A percentile compares a stretch with the other conserved stretches of the same genome.
phyloP scores from a whole-genome alignment of 2,113 vertebrate species.

The Hylia prasina region DNA sequence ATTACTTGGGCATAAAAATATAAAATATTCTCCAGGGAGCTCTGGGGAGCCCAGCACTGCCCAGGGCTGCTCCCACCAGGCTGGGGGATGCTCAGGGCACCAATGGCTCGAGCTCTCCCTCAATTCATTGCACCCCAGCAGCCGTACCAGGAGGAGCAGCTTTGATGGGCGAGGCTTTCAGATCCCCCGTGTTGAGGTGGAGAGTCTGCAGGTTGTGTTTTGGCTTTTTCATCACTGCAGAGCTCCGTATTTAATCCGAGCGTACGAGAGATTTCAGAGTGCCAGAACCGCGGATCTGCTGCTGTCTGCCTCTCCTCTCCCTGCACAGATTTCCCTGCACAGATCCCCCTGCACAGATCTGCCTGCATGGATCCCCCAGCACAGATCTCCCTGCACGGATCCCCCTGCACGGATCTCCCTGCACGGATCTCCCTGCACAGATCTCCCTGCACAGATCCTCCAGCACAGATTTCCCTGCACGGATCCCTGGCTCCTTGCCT shows the following conservation, averaged over 20 bases:
- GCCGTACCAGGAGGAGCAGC: not conserved
- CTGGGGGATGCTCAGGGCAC: not conserved
- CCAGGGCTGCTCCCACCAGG: fast-evolving
- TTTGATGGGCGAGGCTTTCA: not conserved
- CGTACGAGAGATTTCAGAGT: not conserved
- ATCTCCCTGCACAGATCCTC: not conserved
- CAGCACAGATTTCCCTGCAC: not conserved
- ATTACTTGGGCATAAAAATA: not conserved
- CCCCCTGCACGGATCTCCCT: not conserved
- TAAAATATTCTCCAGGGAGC: not conserved
- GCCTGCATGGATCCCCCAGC: not conserved
- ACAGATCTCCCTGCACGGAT: not conserved
- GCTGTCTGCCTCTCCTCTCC: not conserved
- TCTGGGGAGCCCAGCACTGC: not conserved
- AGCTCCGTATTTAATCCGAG: not conserved
- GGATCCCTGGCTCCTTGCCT: not conserved
- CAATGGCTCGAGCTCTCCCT: fast-evolving
- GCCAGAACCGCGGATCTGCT: not conserved
- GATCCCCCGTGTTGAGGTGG: not conserved
- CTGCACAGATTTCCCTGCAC: not conserved
- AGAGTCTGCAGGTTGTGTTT: not conserved
- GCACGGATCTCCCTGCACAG: not conserved
- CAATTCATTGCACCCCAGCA: not conserved
- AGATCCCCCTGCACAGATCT: not conserved
- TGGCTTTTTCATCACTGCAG: not conserved